phyloP scores from a whole-genome alignment of 1,140 invertebrate genomes.

The Rhopalosiphum padi region DNA sequence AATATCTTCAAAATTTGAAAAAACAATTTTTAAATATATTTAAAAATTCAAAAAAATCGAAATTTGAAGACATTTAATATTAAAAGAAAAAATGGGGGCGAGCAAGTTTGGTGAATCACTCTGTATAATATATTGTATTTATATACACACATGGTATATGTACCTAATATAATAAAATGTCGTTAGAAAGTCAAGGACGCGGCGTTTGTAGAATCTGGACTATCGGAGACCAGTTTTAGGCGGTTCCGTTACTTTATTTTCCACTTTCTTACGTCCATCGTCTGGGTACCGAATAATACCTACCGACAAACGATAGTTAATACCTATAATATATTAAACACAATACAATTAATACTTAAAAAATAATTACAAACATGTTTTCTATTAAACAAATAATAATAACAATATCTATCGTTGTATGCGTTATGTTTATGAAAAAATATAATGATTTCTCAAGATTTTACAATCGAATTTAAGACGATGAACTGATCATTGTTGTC shows the following conservation, averaged over 20 bases:
- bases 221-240: conserved; percentile 30
- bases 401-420: neutral
- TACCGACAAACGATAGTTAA: neutral
- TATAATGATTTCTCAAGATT: neutral
- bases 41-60: too few relatives aligned
- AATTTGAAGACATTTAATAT: too few relatives aligned
- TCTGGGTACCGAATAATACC: neutral
- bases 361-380: neutral
- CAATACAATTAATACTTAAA: neutral
- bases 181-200: conserved; percentile 44
- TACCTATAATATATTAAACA: neutral
- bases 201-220: neutral
- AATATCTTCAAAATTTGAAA: too few relatives aligned
- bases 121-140: neutral
- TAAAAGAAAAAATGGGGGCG: neutral
- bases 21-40: too few relatives aligned
- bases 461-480: too few relatives aligned
- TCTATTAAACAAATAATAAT: too few relatives aligned
- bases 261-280: neutral
- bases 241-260: conserved; percentile 25
- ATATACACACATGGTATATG: neutral
- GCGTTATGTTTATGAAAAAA: neutral
- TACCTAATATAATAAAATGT: neutral
- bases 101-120: neutral
- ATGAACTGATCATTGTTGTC: too few relatives aligned